These are phyloP conservation scores for Ornithoptera alexandrae DNA, from an alignment of 2,888 invertebrate genomes.

Conservation along the genomic window DNA sequence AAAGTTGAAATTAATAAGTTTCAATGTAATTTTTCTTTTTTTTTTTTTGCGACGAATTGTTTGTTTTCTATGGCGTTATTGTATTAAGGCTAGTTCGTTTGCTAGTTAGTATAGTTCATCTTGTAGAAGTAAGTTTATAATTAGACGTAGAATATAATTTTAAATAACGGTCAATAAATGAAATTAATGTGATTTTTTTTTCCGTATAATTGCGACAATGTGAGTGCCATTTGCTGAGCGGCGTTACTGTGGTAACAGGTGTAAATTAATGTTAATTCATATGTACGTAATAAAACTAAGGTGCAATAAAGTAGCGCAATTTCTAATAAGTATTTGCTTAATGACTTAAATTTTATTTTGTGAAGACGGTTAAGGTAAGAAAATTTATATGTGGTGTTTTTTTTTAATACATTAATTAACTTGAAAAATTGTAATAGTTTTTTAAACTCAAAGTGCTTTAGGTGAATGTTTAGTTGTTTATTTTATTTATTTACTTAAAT, in stretches of 20 bases:
- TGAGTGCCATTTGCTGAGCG: slow-evolving; percentile 26
- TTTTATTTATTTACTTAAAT: too few relatives aligned
- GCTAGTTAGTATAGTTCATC: slow-evolving; percentile 18
- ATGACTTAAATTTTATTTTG: not conserved
- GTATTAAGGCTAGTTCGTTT: slow-evolving; percentile 19
- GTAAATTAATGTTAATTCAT: slow-evolving; percentile 6
- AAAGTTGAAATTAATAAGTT: slow-evolving; percentile 8
- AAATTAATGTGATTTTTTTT: slow-evolving; percentile 11
- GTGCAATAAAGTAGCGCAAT: slow-evolving; percentile 27
- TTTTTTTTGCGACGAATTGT: not conserved
- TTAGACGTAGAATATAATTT: slow-evolving; percentile 20
- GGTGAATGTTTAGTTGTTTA: too few relatives aligned
- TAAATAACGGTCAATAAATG: not conserved
- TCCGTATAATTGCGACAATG: slow-evolving; percentile 17
- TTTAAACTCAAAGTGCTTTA: too few relatives aligned
- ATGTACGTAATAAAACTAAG: slow-evolving; percentile 24
- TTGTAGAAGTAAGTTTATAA: slow-evolving; percentile 12
- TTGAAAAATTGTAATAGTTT: too few relatives aligned
- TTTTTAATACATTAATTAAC: too few relatives aligned
- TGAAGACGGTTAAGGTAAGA: not conserved
- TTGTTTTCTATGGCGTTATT: not conserved
- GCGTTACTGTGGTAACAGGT: slow-evolving; percentile 15
- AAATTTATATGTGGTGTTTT: not conserved
- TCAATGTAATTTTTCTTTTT: not conserved
- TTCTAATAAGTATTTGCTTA: slow-evolving; percentile 16